These are phyloP conservation scores for Cynopterus sphinx DNA, from an alignment of 2,797 vertebrate species.

Conservation along the genomic window DNA sequence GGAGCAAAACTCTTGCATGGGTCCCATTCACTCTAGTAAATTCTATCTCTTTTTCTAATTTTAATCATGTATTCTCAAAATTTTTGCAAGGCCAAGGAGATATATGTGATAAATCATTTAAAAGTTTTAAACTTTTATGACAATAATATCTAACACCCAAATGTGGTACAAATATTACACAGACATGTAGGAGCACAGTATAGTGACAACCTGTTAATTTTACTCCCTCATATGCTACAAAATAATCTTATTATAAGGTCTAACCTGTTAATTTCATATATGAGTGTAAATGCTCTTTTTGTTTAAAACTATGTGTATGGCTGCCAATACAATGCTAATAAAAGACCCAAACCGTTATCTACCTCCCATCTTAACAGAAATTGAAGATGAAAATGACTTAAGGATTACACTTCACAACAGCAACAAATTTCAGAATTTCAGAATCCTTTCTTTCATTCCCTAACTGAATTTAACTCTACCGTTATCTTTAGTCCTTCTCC, in stretches of 20 bases:
- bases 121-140: slow-evolving; percentile 41
- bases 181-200: neutral
- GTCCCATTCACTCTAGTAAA: neutral
- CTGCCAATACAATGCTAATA: slow-evolving; percentile 52
- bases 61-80: neutral
- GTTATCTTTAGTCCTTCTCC: neutral
- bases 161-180: slow-evolving; percentile 40
- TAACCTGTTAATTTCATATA: slow-evolving; percentile 60
- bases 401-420: slow-evolving; percentile 15
- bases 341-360: neutral
- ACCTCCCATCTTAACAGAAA: slow-evolving; percentile 50
- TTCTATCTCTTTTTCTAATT: neutral
- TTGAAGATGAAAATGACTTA: neutral
- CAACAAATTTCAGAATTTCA: slow-evolving; percentile 41
- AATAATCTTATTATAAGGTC: slow-evolving; percentile 48
- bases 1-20: neutral
- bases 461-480: neutral
- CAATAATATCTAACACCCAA: slow-evolving; percentile 29
- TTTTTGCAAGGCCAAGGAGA: neutral
- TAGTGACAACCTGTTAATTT: slow-evolving; percentile 52
- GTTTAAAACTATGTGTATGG: neutral
- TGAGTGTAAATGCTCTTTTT: slow-evolving; percentile 52
- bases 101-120: neutral
- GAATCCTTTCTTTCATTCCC: slow-evolving; percentile 22
- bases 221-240: slow-evolving; percentile 27